phyloP scores from a whole-genome alignment of 2,113 vertebrate genomes.

The Gymnorhina tibicen region DNA sequence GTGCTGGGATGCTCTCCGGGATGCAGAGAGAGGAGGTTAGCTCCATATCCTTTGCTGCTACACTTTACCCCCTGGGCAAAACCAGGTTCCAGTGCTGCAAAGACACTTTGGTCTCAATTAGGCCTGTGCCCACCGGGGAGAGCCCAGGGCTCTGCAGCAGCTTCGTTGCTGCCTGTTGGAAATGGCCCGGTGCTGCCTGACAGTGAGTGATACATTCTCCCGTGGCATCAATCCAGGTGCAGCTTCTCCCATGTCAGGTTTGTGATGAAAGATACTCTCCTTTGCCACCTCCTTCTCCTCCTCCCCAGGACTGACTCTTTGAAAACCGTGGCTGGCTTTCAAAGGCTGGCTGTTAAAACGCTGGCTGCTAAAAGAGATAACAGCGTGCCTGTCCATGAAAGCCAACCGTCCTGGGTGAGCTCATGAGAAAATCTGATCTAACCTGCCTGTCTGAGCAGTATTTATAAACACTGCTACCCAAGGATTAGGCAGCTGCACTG shows the following conservation, averaged over 20 bases:
- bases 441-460: conserved; percentile 3
- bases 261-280: not conserved
- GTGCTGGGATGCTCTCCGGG: not conserved
- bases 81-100: not conserved
- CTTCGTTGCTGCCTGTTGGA: accelerated
- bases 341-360: not conserved
- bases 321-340: not conserved
- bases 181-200: not conserved
- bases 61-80: accelerated
- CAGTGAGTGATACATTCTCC: not conserved
- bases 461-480: not conserved
- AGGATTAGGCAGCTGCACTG: conserved; percentile 3
- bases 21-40: not conserved
- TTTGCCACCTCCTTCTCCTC: not conserved
- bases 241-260: not conserved
- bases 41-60: not conserved
- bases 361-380: conserved; percentile 1
- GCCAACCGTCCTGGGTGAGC: not conserved
- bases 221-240: accelerated
- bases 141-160: not conserved
- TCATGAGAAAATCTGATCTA: conserved; percentile 36
- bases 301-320: not conserved
- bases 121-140: not conserved
- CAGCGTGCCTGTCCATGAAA: not conserved
- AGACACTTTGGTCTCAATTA: not conserved